phyloP scores from a whole-genome alignment of 2,888 invertebrate species.

The Caenorhabditis doughertyi region DNA sequence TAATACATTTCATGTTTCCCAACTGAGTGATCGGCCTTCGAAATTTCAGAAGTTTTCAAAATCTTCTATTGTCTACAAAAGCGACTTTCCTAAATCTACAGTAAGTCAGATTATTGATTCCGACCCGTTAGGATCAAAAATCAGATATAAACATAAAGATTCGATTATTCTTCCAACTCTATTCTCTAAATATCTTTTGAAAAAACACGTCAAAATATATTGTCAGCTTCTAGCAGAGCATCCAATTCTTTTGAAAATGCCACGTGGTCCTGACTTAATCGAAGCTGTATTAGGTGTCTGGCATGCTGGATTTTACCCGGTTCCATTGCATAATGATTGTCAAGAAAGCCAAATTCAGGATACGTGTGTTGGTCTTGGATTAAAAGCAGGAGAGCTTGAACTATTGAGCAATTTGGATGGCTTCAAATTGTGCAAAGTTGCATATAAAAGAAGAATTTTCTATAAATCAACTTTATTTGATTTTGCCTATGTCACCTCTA shows the following conservation, averaged over 20 bases:
- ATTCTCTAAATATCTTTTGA: not conserved
- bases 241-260: slow-evolving; percentile 35
- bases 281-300: slow-evolving; percentile 32
- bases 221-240: slow-evolving; percentile 22
- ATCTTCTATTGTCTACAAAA: not conserved
- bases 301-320: slow-evolving; percentile 50
- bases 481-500: slow-evolving; percentile 75
- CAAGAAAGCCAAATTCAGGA: slow-evolving; percentile 10
- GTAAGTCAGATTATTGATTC: slow-evolving; percentile 19
- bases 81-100: slow-evolving; percentile 33
- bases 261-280: slow-evolving; percentile 18
- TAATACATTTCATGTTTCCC: not conserved
- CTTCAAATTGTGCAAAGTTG: not conserved
- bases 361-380: not conserved
- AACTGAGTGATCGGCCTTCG: not conserved
- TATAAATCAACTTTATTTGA: slow-evolving; percentile 19
- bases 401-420: slow-evolving; percentile 11
- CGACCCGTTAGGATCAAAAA: not conserved
- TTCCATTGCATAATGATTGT: slow-evolving; percentile 30
- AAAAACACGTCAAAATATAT: not conserved
- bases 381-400: too few species aligned
- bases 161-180: not conserved
- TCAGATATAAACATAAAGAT: slow-evolving; percentile 1
- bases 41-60: not conserved
- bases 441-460: not conserved